Evolutionary conservation across 92 coral and sea anemone species (phyloP).

Genomic region (Chrysogorgia sp.): DNA sequence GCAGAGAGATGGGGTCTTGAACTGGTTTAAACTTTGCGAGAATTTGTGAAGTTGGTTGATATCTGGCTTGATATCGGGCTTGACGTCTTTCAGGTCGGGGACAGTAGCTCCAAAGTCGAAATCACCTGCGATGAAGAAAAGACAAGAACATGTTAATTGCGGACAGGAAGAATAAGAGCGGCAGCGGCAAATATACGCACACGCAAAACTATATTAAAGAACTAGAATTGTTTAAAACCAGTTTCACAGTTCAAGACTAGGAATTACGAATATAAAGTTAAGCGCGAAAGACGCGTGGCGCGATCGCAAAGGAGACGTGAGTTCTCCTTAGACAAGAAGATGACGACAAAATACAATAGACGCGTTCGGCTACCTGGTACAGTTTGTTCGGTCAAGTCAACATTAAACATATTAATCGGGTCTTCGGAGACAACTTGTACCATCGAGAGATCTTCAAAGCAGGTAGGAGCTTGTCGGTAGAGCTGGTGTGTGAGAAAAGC

Average conservation of each 20-base stretch:
- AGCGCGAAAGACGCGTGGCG: constrained; percentile 25
- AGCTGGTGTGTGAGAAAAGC: constrained; percentile 92
- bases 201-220: constrained; percentile 1
- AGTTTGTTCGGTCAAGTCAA: constrained; percentile 83
- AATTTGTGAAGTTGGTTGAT: constrained; percentile 66
- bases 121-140: constrained; percentile 76
- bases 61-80: constrained; percentile 89
- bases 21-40: constrained; percentile 87
- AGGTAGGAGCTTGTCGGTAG: constrained; percentile 85
- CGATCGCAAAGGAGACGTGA: background rate
- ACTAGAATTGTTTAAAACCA: too few relatives aligned
- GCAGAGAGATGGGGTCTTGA: constrained; percentile 91
- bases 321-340: constrained; percentile 33
- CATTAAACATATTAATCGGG: constrained; percentile 93
- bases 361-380: constrained; percentile 83
- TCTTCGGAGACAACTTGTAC: constrained; percentile 84
- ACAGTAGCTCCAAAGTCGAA: constrained; percentile 91
- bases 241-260: too few relatives aligned
- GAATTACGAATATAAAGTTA: background rate
- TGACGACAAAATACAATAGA: constrained; percentile 19
- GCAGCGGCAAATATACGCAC: constrained; percentile 5
- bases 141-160: constrained; percentile 17
- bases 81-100: constrained; percentile 81
- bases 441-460: constrained; percentile 85
- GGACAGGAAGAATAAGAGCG: background rate